phyloP scores from a whole-genome alignment of 1,140 invertebrate species.

The Oppia nitens region DNA sequence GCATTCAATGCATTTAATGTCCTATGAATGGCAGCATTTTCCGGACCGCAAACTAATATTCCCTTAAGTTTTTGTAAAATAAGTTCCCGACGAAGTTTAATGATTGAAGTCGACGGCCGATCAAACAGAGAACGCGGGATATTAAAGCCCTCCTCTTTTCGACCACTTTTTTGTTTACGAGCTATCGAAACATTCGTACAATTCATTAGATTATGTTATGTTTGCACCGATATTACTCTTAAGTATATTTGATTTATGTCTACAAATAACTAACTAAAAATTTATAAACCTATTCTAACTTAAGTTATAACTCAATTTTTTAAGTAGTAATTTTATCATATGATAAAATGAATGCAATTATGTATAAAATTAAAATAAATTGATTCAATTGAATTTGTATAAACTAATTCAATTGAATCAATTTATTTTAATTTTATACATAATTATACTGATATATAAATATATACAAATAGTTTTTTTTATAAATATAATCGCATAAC shows the following conservation, averaged over 20 bases:
- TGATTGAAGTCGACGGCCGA: slow-evolving; percentile 52
- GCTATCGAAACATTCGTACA: slow-evolving; percentile 17
- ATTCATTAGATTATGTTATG: slow-evolving; percentile 9
- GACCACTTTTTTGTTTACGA: slow-evolving; percentile 33
- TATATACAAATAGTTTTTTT: no score
- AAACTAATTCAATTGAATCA: no score
- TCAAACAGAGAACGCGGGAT: slow-evolving; percentile 74
- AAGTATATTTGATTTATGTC: no score
- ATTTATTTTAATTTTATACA: neutral
- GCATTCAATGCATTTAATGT: neutral
- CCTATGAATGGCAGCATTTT: slow-evolving; percentile 5
- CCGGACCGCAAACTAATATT: slow-evolving; percentile 28
- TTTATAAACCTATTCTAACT: no score
- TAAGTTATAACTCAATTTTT: no score
- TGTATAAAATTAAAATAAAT: no score
- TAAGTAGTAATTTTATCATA: no score
- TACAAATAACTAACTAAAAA: no score
- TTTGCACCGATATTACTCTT: neutral
- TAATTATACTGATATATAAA: no score
- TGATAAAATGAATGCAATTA: no score
- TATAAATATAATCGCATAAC: slow-evolving; percentile 1
- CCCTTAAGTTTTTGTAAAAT: slow-evolving; percentile 48
- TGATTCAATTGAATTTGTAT: no score
- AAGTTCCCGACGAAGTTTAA: slow-evolving; percentile 56
- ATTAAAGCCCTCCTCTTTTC: slow-evolving; percentile 51